A percentile compares a stretch with the other conserved stretches of the same genome.
Conservation (phyloP, 2,888 invertebrate species). For the Tanytarsus gracilentus region DNA sequence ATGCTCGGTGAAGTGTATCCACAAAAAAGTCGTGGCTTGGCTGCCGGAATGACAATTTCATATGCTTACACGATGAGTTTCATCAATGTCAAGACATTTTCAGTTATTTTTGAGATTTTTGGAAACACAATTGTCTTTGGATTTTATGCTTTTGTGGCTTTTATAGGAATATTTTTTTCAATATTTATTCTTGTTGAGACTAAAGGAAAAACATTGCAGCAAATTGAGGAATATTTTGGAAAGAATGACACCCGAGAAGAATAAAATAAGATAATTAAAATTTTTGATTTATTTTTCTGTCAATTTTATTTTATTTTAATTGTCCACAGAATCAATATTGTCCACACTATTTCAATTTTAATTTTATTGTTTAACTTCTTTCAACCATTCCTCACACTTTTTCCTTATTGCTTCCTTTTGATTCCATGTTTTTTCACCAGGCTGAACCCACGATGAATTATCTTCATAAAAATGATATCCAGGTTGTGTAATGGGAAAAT, state of each 20-base stretch:
- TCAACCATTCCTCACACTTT: slow-evolving; percentile 23
- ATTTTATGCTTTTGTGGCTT: slow-evolving; percentile 51
- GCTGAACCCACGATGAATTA: slow-evolving; percentile 4
- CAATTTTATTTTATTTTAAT: too few relatives aligned
- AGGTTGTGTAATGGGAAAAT: slow-evolving; percentile 16
- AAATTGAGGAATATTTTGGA: slow-evolving; percentile 50
- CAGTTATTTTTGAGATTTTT: slow-evolving; percentile 49
- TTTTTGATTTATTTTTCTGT: too few relatives aligned
- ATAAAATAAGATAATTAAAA: too few relatives aligned
- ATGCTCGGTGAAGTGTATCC: slow-evolving; percentile 67
- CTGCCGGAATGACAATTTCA: slow-evolving; percentile 57
- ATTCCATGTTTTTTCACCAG: slow-evolving; percentile 18
- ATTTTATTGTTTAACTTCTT: slow-evolving; percentile 8
- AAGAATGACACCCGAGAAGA: too few relatives aligned
- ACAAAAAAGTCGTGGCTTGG: slow-evolving; percentile 52
- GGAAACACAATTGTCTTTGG: slow-evolving; percentile 54
- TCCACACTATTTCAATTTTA: too few relatives aligned
- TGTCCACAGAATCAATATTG: too few relatives aligned
- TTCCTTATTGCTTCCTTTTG: slow-evolving; percentile 18
- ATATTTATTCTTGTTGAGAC: slow-evolving; percentile 59
- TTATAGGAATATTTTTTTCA: slow-evolving; percentile 50
- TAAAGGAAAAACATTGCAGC: slow-evolving; percentile 55
- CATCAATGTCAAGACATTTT: slow-evolving; percentile 57
- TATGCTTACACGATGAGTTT: slow-evolving; percentile 57
- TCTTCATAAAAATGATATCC: slow-evolving; percentile 22